phyloP scores from a whole-genome alignment of 2,888 invertebrate species.

The Oxytorus armatus region DNA sequence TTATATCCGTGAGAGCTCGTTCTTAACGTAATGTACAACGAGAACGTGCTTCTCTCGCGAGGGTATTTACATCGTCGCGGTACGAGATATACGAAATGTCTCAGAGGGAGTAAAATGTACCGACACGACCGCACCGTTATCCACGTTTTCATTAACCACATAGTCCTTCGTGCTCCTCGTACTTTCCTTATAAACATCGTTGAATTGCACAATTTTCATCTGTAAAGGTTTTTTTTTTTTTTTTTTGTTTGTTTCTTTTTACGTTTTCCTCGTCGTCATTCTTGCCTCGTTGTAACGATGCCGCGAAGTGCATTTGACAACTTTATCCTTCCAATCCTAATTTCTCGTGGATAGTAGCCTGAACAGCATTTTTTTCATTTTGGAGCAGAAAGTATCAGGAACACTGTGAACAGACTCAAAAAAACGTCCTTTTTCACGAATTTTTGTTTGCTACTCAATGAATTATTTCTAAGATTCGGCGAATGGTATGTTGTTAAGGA shows the following conservation, averaged over 20 bases:
- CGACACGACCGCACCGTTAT: constrained; percentile 43
- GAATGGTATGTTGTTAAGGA: no score
- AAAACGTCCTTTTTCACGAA: no score
- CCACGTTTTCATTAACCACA: constrained; percentile 61
- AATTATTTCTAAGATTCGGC: no score
- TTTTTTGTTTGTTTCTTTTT: constrained; percentile 17
- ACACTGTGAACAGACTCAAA: no score
- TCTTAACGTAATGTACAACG: no score
- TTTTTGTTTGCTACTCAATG: no score
- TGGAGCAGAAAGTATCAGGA: no score
- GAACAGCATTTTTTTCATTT: background rate
- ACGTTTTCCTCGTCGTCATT: background rate
- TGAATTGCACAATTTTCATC: constrained; percentile 9
- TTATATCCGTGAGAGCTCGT: no score
- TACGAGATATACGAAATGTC: constrained; percentile 13
- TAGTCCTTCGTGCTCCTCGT: no score
- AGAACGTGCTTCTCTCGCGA: constrained; percentile 33
- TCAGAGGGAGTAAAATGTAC: constrained; percentile 21
- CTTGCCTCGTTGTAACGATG: background rate
- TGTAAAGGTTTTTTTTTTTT: constrained; percentile 3
- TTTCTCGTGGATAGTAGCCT: no score
- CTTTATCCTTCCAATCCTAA: background rate
- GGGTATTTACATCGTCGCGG: background rate
- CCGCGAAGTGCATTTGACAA: background rate
- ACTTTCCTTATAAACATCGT: constrained; percentile 37